Evolutionary conservation across 2,888 invertebrate genomes (phyloP).

Genomic region (Epinotia nisella): DNA sequence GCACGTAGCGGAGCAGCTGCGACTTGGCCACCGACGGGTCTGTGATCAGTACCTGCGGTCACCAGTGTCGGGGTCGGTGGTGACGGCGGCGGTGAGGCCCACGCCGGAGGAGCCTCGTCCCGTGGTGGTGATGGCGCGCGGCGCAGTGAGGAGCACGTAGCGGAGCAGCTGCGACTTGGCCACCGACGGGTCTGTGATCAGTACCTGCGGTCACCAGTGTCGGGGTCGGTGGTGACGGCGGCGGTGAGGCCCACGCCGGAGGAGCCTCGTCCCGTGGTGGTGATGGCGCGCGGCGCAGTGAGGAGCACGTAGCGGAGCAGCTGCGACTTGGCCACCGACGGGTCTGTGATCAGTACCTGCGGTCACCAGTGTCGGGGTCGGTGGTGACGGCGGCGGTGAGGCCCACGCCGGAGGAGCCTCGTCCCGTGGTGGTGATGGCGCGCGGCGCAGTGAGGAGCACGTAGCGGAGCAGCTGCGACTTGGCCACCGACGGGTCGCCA

Average conservation of each 20-base stretch:
- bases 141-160: slow-evolving; percentile 97
- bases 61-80: slow-evolving; percentile 97
- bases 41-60: slow-evolving; percentile 78
- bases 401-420: slow-evolving; percentile 99
- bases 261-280: slow-evolving; percentile 73
- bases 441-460: slow-evolving; percentile 97
- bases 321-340: slow-evolving; percentile 99
- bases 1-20: no score
- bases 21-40: no score
- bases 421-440: slow-evolving; percentile 98
- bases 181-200: slow-evolving; percentile 99
- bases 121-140: slow-evolving; percentile 98
- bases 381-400: slow-evolving; percentile 99
- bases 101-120: slow-evolving; percentile 99
- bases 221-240: slow-evolving; percentile 98
- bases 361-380: slow-evolving; percentile 96
- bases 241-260: slow-evolving; percentile 99
- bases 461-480: slow-evolving; percentile 97
- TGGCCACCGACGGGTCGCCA: slow-evolving; percentile 99
- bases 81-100: slow-evolving; percentile 99
- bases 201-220: slow-evolving; percentile 92
- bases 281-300: not conserved
- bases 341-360: slow-evolving; percentile 95
- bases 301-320: slow-evolving; percentile 84
- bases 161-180: slow-evolving; percentile 98